A percentile compares a stretch with the other conserved stretches of the same genome.
Evolutionary conservation across 2,797 vertebrate genomes (phyloP).

Genomic region (Xerus rutilus): DNA sequence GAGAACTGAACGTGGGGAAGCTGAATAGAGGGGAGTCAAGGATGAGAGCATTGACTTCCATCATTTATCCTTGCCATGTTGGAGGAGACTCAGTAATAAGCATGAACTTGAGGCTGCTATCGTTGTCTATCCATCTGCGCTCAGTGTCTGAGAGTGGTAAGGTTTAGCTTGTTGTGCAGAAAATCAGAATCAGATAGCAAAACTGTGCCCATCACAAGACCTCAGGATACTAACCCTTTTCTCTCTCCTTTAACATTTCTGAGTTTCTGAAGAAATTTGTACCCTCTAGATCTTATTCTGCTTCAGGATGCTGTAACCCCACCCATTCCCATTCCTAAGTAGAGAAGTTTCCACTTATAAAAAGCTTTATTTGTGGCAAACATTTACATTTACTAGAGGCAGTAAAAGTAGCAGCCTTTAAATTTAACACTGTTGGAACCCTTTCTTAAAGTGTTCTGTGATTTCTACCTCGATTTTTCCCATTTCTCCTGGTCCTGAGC

Average conservation of each 20-base stretch:
- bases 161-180: not conserved
- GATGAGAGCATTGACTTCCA: not conserved
- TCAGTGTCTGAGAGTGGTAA: not conserved
- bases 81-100: not conserved
- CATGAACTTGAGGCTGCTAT: not conserved
- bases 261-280: not conserved
- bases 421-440: not conserved
- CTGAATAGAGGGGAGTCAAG: not conserved
- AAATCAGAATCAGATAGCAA: not conserved
- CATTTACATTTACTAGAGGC: not conserved
- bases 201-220: not conserved
- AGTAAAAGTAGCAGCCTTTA: not conserved
- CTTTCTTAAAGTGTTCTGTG: conserved; percentile 1
- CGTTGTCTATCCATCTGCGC: not conserved
- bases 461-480: not conserved
- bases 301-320: not conserved
- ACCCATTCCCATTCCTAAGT: not conserved
- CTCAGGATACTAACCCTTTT: not conserved
- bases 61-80: not conserved
- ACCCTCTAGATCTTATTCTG: not conserved
- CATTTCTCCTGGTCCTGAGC: not conserved
- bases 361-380: not conserved
- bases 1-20: not conserved
- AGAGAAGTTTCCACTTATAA: not conserved
- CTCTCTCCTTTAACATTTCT: not conserved